phyloP scores from a whole-genome alignment of 2,888 invertebrate species.

The Horisme vitalbata region DNA sequence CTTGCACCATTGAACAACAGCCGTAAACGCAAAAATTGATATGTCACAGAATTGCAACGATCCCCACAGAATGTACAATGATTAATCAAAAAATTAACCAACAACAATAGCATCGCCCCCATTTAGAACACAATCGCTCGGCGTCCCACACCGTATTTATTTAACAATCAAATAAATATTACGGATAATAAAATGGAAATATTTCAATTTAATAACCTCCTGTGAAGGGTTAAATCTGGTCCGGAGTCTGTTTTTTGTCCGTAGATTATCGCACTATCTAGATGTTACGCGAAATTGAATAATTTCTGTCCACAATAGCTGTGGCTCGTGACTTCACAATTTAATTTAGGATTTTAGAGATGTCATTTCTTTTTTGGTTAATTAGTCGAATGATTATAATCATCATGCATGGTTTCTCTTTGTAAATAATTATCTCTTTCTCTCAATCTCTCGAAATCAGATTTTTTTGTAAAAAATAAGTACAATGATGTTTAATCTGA shows the following conservation, averaged over 20 bases:
- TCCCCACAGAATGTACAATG: constrained; percentile 63
- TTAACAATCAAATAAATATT: constrained; percentile 83
- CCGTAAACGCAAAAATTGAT: constrained; percentile 49
- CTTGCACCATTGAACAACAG: constrained; percentile 37
- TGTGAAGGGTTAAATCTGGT: constrained; percentile 71
- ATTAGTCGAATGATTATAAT: no score
- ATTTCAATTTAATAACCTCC: constrained; percentile 80
- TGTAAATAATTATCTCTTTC: no score
- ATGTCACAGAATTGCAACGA: constrained; percentile 64
- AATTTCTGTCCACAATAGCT: constrained; percentile 59
- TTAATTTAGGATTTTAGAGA: constrained; percentile 42
- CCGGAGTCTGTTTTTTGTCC: constrained; percentile 58
- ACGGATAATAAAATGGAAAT: constrained; percentile 80
- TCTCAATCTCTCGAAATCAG: no score
- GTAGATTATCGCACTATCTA: constrained; percentile 69
- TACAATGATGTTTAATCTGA: no score
- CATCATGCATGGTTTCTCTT: no score
- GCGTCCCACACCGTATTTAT: constrained; percentile 80
- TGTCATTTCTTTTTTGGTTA: constrained; percentile 42
- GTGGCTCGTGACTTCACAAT: constrained; percentile 46
- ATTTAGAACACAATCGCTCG: constrained; percentile 73
- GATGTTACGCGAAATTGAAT: constrained; percentile 78
- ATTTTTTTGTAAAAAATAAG: no score
- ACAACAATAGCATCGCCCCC: constrained; percentile 73
- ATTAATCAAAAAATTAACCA: constrained; percentile 83